A percentile compares a stretch with the other conserved stretches of the same genome.
phyloP scores from a whole-genome alignment of 1,140 invertebrate species.

The Ostrea edulis region DNA sequence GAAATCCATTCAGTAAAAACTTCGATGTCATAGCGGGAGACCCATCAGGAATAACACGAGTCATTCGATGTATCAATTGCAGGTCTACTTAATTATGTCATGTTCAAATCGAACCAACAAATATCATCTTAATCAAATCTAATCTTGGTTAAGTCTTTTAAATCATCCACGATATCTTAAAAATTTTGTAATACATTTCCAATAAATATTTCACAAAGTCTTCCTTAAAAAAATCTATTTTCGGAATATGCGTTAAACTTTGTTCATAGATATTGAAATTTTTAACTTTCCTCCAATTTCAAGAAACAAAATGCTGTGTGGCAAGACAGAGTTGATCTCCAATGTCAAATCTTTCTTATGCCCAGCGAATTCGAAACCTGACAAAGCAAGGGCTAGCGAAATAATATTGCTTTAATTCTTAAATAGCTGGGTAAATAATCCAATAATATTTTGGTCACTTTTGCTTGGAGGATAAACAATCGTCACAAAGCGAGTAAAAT shows the following conservation, averaged over 20 bases:
- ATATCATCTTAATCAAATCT: slow-evolving; percentile 27
- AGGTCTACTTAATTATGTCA: background rate
- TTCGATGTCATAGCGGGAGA: slow-evolving; percentile 40
- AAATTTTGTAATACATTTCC: slow-evolving; percentile 22
- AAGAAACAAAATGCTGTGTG: background rate
- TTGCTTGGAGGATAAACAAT: slow-evolving; percentile 34
- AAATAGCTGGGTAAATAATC: slow-evolving; percentile 39
- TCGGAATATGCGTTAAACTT: background rate
- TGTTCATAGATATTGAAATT: background rate
- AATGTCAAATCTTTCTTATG: background rate
- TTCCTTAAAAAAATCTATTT: background rate
- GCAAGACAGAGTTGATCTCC: background rate
- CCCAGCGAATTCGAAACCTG: background rate
- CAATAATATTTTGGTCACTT: slow-evolving; percentile 39
- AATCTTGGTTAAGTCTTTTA: slow-evolving; percentile 6
- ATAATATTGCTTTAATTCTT: slow-evolving; percentile 40
- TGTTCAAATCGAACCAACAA: background rate
- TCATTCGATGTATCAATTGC: slow-evolving; percentile 32
- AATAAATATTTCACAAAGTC: background rate
- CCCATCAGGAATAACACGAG: slow-evolving; percentile 33
- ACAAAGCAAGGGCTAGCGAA: slow-evolving; percentile 3
- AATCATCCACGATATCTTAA: slow-evolving; percentile 37
- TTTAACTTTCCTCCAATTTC: background rate
- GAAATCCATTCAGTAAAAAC: slow-evolving; percentile 39
- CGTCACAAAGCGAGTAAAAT: background rate